These are phyloP conservation scores for Cardiocondyla obscurior DNA, from an alignment of 1,140 invertebrate species.

Conservation along the genomic window DNA sequence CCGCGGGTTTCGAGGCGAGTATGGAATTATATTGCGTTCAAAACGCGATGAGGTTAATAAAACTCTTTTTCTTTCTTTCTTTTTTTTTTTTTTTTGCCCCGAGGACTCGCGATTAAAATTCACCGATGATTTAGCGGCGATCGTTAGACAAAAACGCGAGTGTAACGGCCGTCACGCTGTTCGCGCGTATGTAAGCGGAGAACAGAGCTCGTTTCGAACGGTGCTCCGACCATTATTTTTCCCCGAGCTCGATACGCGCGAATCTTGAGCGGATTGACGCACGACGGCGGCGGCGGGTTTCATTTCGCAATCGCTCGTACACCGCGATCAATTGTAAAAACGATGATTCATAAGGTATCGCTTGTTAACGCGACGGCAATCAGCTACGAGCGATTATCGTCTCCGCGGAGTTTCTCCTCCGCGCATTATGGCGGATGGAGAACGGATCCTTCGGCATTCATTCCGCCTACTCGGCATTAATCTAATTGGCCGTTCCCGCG, in stretches of 20 bases:
- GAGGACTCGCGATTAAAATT: neutral
- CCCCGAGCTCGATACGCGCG: neutral
- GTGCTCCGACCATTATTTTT: conserved; percentile 28
- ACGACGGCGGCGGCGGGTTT: neutral
- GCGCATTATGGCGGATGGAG: neutral
- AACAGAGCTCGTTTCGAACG: conserved; percentile 37
- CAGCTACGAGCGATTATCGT: neutral
- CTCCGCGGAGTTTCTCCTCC: neutral
- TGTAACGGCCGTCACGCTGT: conserved; percentile 44
- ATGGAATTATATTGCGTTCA: neutral
- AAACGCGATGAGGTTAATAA: too few species aligned
- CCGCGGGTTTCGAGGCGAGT: neutral
- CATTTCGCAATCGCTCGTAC: neutral
- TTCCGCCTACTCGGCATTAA: neutral
- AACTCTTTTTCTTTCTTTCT: too few species aligned
- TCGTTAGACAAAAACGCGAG: neutral
- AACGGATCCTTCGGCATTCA: neutral
- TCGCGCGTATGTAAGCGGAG: neutral
- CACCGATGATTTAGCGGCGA: conserved; percentile 12
- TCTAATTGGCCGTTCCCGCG: conserved; percentile 11
- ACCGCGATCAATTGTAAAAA: neutral
- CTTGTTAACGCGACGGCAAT: neutral
- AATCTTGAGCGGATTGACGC: neutral
- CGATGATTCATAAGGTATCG: conserved; percentile 19
- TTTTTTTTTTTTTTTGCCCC: too few species aligned